Conservation (phyloP, 2,888 invertebrate genomes). For the Danaus chrysippus region DNA sequence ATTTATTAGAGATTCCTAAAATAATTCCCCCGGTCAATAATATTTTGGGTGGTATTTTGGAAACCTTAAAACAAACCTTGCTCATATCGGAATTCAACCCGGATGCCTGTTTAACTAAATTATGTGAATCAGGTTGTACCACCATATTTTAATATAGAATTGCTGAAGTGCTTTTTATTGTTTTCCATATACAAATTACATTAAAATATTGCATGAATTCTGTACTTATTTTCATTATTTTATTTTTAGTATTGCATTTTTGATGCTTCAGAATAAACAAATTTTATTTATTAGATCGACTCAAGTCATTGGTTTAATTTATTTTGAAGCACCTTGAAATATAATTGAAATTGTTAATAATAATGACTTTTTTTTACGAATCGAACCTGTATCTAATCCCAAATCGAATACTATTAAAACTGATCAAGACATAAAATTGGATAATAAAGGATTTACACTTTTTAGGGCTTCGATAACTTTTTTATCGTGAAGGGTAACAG, state of each 20-base stretch:
- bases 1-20: conserved; percentile 61
- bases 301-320: too few species aligned
- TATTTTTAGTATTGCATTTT: too few species aligned
- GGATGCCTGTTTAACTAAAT: conserved; percentile 15
- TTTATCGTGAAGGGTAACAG: conserved; percentile 28
- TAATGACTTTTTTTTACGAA: conserved; percentile 30
- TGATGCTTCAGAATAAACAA: too few species aligned
- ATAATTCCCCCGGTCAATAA: conserved; percentile 46
- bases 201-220: conserved; percentile 13
- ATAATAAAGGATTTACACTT: conserved; percentile 29
- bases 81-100: conserved; percentile 25
- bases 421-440: conserved; percentile 31
- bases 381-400: conserved; percentile 27
- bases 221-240: not conserved
- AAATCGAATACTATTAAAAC: conserved; percentile 28
- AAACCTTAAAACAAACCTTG: conserved; percentile 21
- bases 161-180: conserved; percentile 9
- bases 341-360: conserved; percentile 10
- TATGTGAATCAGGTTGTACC: conserved; percentile 17
- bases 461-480: conserved; percentile 33
- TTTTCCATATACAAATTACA: conserved; percentile 12
- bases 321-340: conserved; percentile 7
- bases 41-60: conserved; percentile 32
- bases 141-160: conserved; percentile 12
- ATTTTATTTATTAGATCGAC: too few species aligned